Conservation (phyloP, 2,797 vertebrate species). For the Allobates femoralis region DNA sequence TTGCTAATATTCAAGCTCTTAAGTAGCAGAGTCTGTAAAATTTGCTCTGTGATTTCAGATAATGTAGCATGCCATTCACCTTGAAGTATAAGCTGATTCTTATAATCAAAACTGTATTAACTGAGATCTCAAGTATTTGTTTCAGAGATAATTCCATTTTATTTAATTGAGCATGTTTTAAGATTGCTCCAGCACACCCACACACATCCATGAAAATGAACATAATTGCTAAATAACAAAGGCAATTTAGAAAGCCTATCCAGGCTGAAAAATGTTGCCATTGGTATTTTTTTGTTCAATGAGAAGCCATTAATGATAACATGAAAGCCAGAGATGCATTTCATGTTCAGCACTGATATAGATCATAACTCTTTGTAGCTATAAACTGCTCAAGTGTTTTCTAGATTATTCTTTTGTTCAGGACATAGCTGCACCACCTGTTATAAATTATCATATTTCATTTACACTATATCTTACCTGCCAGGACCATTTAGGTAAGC, state of each 20-base stretch:
- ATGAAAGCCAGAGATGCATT: constrained; percentile 62
- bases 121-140: constrained; percentile 61
- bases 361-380: constrained; percentile 62
- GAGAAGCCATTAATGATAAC: constrained; percentile 61
- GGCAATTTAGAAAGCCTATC: constrained; percentile 61
- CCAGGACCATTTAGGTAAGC: constrained; percentile 22
- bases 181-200: constrained; percentile 59
- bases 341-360: constrained; percentile 61
- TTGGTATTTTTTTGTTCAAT: constrained; percentile 64
- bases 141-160: constrained; percentile 60
- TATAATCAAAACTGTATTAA: constrained; percentile 61
- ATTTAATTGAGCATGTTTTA: constrained; percentile 64
- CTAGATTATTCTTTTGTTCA: constrained; percentile 63
- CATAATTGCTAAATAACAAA: constrained; percentile 62
- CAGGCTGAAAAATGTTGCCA: constrained; percentile 63
- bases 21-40: not conserved
- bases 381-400: constrained; percentile 63
- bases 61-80: constrained; percentile 26
- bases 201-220: constrained; percentile 63
- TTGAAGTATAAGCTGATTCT: constrained; percentile 54
- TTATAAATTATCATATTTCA: constrained; percentile 59
- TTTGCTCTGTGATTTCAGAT: constrained; percentile 28
- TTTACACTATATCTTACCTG: constrained; percentile 42
- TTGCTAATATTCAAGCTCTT: constrained; percentile 30
- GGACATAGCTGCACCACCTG: constrained; percentile 53